phyloP scores from a whole-genome alignment of 2,797 vertebrate genomes.

The Podargus strigoides region DNA sequence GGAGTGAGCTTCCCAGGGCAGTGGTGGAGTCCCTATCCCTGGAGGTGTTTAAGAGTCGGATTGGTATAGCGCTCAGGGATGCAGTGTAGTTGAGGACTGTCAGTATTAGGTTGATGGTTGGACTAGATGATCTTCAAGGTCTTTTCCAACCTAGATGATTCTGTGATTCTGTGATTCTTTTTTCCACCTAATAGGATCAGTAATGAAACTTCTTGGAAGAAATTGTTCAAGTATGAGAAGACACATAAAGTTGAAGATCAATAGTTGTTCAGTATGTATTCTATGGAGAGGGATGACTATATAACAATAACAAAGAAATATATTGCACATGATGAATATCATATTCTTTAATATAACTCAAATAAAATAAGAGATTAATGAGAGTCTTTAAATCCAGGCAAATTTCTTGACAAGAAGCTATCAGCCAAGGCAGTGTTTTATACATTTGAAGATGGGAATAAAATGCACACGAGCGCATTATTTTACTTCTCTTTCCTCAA shows the following conservation, averaged over 20 bases:
- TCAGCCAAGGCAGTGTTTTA: not conserved
- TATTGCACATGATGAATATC: not conserved
- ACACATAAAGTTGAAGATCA: not conserved
- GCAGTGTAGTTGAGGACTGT: too few relatives aligned
- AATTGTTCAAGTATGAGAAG: not conserved
- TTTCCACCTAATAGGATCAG: not conserved
- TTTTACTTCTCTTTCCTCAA: not conserved
- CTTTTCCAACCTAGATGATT: too few relatives aligned
- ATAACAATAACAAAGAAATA: not conserved
- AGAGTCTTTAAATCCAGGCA: not conserved
- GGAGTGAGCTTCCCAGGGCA: too few relatives aligned
- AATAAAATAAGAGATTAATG: not conserved
- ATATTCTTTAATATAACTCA: not conserved
- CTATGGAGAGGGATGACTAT: not conserved
- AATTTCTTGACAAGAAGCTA: not conserved
- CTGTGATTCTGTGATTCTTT: too few relatives aligned
- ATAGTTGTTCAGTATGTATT: not conserved
- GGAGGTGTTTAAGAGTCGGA: too few relatives aligned
- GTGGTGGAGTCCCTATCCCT: too few relatives aligned
- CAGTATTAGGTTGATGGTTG: too few relatives aligned
- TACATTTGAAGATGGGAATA: not conserved
- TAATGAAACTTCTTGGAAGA: not conserved
- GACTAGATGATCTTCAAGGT: too few relatives aligned
- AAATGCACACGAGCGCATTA: not conserved
- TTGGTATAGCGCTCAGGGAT: too few relatives aligned